phyloP scores from a whole-genome alignment of 2,797 vertebrate species.

The Nasua narica region DNA sequence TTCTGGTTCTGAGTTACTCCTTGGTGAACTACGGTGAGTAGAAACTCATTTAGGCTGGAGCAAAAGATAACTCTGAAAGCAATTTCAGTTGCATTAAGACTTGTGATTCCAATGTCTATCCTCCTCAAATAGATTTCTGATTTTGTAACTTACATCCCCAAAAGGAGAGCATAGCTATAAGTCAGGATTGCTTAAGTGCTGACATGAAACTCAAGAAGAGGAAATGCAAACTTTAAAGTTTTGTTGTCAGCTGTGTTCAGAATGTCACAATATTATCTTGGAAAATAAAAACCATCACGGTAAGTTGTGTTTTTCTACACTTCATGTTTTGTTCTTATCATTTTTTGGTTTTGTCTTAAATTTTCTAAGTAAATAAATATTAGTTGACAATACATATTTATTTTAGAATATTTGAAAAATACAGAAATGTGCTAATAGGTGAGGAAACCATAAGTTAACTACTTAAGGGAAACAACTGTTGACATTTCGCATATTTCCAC shows the following conservation, averaged over 20 bases:
- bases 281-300: conserved; percentile 1
- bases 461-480: background rate
- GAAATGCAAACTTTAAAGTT: background rate
- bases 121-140: background rate
- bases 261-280: background rate
- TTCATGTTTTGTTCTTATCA: background rate
- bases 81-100: conserved; percentile 2
- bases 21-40: background rate
- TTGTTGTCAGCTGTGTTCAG: background rate
- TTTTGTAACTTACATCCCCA: background rate
- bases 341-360: background rate
- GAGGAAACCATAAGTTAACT: background rate
- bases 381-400: background rate
- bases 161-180: background rate
- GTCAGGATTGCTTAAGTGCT: background rate
- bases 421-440: background rate
- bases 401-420: background rate
- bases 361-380: background rate
- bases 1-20: background rate
- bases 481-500: background rate
- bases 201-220: background rate
- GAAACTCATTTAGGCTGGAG: background rate
- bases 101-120: background rate
- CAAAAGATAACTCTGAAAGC: background rate
- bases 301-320: background rate